Evolutionary conservation across 1,140 invertebrate genomes (phyloP), one percentile per base, ranked within the genome.

Genomic region (Sarcophaga peregrina): DNA sequence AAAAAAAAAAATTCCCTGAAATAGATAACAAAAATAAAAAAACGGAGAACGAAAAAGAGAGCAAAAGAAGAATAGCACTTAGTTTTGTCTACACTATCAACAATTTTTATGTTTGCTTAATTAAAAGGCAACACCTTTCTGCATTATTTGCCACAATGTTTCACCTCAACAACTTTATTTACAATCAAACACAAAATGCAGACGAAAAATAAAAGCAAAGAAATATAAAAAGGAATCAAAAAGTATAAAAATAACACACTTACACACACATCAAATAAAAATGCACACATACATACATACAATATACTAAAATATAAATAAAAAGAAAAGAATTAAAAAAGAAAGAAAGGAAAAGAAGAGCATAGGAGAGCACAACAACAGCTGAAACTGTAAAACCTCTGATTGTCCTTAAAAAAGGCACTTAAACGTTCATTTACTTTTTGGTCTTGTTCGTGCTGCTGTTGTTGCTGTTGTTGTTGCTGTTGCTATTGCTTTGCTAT

Each of bases 101-200:
- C 62, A 68, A 68, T 68, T 68, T 37, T 68, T 20, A 68, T 68
- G 17, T 58, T 68, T 68, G 17, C 75, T 78, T 78, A 78, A 78
- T 78, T 78, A 78, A 78, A 78, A 78, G 75, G 75, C 75, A 78
- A 78, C 75, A 78, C 75, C 75, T 78, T 78, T 78, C 75, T 78
- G 75, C 75, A 78, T 78, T 78, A 78, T 78, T 78, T 78, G 75
- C 48, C 75, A 78, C 75, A 50, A 50, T 78, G 15, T 78, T 37
- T 78, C 17, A 52, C 47, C 75, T 78, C 75, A 78, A 78, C 75
- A 78, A 78, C 75, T 78, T 78, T 78, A 78, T 78, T 48, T 50
- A 50, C 47, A 50, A n/a, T 37, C 25, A 37, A 37, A 37, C 25
- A 50, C 17, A 68, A 17, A 8, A 17, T 20, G 17, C 17, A 78